Conservation (phyloP, 2,888 invertebrate genomes). For the Prostheceraeus crozeri region DNA sequence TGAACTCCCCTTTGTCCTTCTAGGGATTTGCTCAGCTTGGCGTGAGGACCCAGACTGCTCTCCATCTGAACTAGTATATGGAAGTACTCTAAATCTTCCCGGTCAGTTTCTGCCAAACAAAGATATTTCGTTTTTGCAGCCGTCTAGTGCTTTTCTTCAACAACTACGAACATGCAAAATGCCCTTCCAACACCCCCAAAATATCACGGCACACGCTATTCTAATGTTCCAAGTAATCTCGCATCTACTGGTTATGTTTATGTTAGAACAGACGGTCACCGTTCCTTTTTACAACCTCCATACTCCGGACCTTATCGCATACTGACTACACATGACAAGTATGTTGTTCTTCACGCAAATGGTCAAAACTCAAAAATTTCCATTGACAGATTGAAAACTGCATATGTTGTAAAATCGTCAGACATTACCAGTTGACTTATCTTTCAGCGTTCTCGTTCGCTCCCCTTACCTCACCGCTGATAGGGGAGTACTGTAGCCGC, state of each 20-base stretch:
- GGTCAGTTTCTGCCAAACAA: background rate
- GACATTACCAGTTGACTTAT: no score
- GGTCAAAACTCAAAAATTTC: background rate
- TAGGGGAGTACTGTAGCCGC: no score
- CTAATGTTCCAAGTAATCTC: no score
- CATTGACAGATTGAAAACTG: background rate
- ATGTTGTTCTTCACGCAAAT: background rate
- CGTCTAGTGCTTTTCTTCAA: no score
- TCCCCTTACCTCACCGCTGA: no score
- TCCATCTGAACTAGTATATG: background rate
- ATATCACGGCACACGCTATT: no score
- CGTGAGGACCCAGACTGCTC: constrained; percentile 37
- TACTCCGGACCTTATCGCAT: constrained; percentile 12
- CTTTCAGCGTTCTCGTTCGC: no score
- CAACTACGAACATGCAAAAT: no score
- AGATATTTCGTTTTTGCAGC: no score
- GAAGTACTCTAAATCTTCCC: background rate
- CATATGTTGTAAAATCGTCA: constrained; percentile 42
- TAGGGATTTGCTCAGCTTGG: constrained; percentile 47
- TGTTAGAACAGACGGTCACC: background rate
- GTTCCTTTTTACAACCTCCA: constrained; percentile 2
- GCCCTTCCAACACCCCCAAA: no score
- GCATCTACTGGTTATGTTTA: no score
- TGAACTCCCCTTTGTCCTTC: constrained; percentile 46
- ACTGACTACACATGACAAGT: background rate